Base-by-base conservation (phyloP, 2,797 vertebrate genomes). In the Girardinus metallicus region DNA sequence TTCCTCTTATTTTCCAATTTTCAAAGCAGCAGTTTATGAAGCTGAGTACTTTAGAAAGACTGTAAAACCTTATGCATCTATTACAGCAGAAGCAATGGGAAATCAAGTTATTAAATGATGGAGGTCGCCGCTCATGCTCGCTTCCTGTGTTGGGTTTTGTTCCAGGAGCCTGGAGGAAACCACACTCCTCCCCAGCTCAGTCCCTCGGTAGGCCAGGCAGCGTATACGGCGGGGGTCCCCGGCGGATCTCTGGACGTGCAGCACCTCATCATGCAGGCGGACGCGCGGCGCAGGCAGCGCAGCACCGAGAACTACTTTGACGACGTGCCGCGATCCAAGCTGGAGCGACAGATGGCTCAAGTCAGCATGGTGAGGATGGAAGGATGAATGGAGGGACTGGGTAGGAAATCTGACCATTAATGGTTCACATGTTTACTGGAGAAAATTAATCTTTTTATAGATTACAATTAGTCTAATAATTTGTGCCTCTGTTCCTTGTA, bases 201-300 rank as follows among this genome's bases (percentile, higher is more conserved):
- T 93, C 98, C 98, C 80, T 97, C 97, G 51, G 97, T 98, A 91
- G 97, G 95, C 96, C 97, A 98, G 96, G 97, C 96, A 90, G 98
- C 96, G 92, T 98, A 99, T 95, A 97, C 98, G 89, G 96, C 95
- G 60, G 94, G 94, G 75, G 89, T 95, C 91, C 94, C 94, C 7
- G 97, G 97, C 88, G 97, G 98, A 94, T 99, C 98, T 87, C 97
- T 99, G 94, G 98, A 99, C 97, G 97, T 99, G 93, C 98, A 99
- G 95, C 98, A 99, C 95, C 98, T 99, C 97, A 99, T 99, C 96
- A 99, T 99, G 98, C 98, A 99, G 97, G 98, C 98, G 5, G 98
- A 99, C 95, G 98, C 98, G 86, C 97, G 98, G 94, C 97, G 98
- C 93, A 96, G 98, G 95, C 97, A 99, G 94, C 97, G 98, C 96